A percentile compares a stretch with the other conserved stretches of the same genome.
Evolutionary conservation across 92 coral and sea anemone species (phyloP).

Genomic region (Bergia sp.): DNA sequence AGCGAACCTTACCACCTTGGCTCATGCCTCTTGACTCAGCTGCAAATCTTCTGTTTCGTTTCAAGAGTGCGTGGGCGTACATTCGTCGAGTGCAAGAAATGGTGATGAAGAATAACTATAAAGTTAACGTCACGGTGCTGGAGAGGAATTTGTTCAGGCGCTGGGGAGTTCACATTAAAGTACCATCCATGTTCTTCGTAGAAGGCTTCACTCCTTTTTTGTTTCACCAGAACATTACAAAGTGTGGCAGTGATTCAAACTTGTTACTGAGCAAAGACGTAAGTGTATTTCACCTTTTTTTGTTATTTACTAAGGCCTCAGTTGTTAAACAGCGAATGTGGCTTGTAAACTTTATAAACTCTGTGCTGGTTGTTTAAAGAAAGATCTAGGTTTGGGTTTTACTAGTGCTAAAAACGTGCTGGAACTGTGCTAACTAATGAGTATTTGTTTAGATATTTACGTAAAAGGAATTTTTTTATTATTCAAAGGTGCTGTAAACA

Average conservation of each 20-base stretch:
- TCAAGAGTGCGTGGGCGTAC: conserved; percentile 65
- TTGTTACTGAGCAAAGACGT: conserved; percentile 73
- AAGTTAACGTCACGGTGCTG: conserved; percentile 47
- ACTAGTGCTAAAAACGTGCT: too few species aligned
- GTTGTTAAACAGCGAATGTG: not conserved
- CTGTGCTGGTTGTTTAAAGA: not conserved
- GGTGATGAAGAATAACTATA: conserved; percentile 52
- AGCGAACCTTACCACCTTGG: conserved; percentile 19
- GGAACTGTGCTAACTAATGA: too few species aligned
- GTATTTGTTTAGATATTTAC: too few species aligned
- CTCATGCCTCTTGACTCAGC: conserved; percentile 32
- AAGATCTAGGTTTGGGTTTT: too few species aligned
- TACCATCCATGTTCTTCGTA: conserved; percentile 53
- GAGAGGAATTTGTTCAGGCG: conserved; percentile 57
- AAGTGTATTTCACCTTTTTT: conserved; percentile 28
- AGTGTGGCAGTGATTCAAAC: conserved; percentile 87
- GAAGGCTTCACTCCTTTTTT: conserved; percentile 68
- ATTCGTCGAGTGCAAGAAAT: conserved; percentile 66
- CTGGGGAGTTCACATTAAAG: conserved; percentile 61
- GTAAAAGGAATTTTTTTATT: too few species aligned
- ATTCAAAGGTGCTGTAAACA: too few species aligned
- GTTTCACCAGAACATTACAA: conserved; percentile 83
- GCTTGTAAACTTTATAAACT: not conserved
- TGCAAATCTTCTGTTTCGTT: conserved; percentile 45
- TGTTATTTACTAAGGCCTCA: not conserved